Percentiles rank a stretch among this genome's conserved stretches.
These are phyloP conservation scores for Sclerurus mexicanus DNA, from an alignment of 2,113 vertebrate species.

Conservation along the genomic window DNA sequence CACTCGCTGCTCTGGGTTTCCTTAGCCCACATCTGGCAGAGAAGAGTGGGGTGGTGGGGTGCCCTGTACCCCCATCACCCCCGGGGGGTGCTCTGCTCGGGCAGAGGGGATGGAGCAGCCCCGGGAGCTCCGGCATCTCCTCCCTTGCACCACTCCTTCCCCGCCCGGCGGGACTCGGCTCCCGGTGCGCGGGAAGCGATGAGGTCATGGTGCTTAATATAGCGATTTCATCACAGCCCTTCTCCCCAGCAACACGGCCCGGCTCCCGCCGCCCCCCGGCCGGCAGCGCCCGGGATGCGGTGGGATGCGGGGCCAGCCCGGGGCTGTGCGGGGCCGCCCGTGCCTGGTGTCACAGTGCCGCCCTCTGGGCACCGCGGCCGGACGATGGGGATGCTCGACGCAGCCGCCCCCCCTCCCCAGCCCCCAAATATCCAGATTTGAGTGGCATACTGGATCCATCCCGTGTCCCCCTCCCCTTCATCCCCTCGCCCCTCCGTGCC, in stretches of 20 bases:
- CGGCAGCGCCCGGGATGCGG: background rate
- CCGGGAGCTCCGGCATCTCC: background rate
- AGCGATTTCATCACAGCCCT: slow-evolving; percentile 63
- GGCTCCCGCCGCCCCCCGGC: slow-evolving; percentile 28
- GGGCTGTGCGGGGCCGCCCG: background rate
- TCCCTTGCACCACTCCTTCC: background rate
- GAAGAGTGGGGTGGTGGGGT: background rate
- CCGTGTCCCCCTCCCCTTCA: background rate
- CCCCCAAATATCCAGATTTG: fast-evolving
- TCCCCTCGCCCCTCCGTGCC: background rate
- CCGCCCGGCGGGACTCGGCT: slow-evolving; percentile 10
- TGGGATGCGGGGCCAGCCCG: background rate
- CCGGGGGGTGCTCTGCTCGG: background rate
- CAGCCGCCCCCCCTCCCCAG: background rate
- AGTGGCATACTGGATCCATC: background rate
- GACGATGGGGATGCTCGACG: background rate
- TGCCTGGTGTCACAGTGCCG: slow-evolving; percentile 51
- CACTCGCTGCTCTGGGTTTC: background rate
- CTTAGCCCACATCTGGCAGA: background rate
- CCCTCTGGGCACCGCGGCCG: slow-evolving; percentile 22
- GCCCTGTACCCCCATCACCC: background rate
- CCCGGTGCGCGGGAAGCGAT: slow-evolving; percentile 65
- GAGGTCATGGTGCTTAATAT: slow-evolving; percentile 72
- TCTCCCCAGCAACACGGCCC: slow-evolving; percentile 64
- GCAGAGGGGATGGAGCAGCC: background rate